These are phyloP conservation scores for Rhinogobius similis DNA, from an alignment of 2,113 vertebrate species.

Conservation along the genomic window DNA sequence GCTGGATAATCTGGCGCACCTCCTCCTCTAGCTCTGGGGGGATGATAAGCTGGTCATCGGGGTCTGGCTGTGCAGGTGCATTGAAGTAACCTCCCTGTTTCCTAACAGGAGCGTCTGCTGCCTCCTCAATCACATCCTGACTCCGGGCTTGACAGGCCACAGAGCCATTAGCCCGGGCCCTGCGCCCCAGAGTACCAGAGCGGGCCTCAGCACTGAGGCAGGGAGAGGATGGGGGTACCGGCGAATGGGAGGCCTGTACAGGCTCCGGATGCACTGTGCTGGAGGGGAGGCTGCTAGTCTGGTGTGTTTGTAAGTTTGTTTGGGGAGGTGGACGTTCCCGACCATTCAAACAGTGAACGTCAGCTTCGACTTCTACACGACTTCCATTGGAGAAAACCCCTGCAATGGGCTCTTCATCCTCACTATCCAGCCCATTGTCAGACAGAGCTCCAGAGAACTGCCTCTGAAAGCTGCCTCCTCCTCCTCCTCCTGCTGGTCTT, in stretches of 20 bases:
- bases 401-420: slow-evolving; percentile 94
- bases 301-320: slow-evolving; percentile 16
- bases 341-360: slow-evolving; percentile 85
- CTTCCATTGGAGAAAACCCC: slow-evolving; percentile 96
- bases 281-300: slow-evolving; percentile 16
- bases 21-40: slow-evolving; percentile 97
- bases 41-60: slow-evolving; percentile 95
- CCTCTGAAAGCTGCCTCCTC: slow-evolving; percentile 84
- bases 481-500: slow-evolving; percentile 67
- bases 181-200: slow-evolving; percentile 83
- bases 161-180: slow-evolving; percentile 87
- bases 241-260: slow-evolving; percentile 1
- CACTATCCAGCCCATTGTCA: slow-evolving; percentile 95
- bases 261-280: slow-evolving; percentile 16
- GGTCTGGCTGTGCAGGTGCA: slow-evolving; percentile 91
- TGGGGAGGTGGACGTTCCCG: slow-evolving; percentile 44
- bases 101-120: slow-evolving; percentile 83
- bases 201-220: slow-evolving; percentile 64
- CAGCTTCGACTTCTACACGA: slow-evolving; percentile 92
- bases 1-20: slow-evolving; percentile 95
- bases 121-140: slow-evolving; percentile 95
- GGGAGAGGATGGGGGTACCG: slow-evolving; percentile 30
- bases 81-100: slow-evolving; percentile 93
- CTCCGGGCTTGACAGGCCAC: slow-evolving; percentile 88
- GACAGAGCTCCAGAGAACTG: slow-evolving; percentile 97